A percentile compares a stretch with the other conserved stretches of the same genome.
phyloP scores from a whole-genome alignment of 2,113 vertebrate genomes.

The Anoura caudifer region DNA sequence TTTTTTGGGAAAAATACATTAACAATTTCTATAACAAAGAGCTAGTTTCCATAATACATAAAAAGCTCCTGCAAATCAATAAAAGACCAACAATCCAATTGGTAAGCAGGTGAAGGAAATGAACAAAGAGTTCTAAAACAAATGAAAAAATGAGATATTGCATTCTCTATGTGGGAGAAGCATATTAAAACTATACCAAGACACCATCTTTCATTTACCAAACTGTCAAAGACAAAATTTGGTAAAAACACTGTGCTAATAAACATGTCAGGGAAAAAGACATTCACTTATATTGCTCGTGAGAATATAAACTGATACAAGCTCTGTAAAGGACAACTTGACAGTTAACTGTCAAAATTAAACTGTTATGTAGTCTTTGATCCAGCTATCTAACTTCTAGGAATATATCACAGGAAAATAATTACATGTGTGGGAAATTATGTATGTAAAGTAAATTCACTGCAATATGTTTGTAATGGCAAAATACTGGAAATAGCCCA shows the following conservation, averaged over 20 bases:
- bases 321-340: not conserved
- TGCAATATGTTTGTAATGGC: not conserved
- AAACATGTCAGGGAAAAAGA: not conserved
- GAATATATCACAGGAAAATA: constrained; percentile 37
- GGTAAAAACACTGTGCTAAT: not conserved
- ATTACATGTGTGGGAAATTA: not conserved
- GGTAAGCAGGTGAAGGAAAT: constrained; percentile 10
- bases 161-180: not conserved
- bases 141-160: not conserved
- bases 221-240: not conserved
- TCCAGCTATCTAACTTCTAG: not conserved
- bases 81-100: not conserved
- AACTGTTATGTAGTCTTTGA: not conserved
- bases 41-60: not conserved
- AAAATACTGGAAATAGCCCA: not conserved
- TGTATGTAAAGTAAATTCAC: not conserved
- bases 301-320: not conserved
- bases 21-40: not conserved
- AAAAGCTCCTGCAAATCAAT: not conserved
- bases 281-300: not conserved
- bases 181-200: not conserved
- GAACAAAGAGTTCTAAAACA: not conserved
- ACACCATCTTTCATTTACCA: not conserved
- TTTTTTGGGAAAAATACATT: not conserved
- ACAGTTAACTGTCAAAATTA: not conserved